Conservation (phyloP, 2,888 invertebrate species). For the Perizoma affinitatum region DNA sequence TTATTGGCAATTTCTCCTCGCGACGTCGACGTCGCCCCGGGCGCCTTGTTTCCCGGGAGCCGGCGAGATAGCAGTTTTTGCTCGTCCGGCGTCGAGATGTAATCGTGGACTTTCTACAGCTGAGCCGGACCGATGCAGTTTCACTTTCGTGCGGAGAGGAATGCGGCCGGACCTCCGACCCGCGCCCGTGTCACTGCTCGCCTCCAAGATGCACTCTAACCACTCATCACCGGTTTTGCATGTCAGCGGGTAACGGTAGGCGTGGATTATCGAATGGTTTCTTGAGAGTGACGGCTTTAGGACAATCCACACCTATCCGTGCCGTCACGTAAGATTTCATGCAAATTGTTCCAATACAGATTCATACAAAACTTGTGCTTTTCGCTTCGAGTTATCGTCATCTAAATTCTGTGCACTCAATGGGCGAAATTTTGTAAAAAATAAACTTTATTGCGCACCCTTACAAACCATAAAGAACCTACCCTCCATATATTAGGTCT, state of each 20-base stretch:
- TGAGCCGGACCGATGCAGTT: constrained; percentile 74
- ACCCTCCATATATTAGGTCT: too few relatives aligned
- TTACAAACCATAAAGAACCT: too few relatives aligned
- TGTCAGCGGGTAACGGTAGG: constrained; percentile 51
- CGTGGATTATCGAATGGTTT: constrained; percentile 53
- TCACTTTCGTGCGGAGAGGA: constrained; percentile 81
- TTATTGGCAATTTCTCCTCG: constrained; percentile 68
- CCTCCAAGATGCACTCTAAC: constrained; percentile 43
- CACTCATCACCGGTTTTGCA: constrained; percentile 48
- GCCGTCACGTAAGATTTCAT: too few relatives aligned
- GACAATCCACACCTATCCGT: too few relatives aligned
- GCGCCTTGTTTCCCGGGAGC: constrained; percentile 75
- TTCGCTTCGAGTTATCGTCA: too few relatives aligned
- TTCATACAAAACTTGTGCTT: too few relatives aligned
- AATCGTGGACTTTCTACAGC: constrained; percentile 83
- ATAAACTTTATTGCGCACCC: too few relatives aligned
- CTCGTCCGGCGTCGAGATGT: constrained; percentile 74
- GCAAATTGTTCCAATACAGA: too few relatives aligned
- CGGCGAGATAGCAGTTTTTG: constrained; percentile 75
- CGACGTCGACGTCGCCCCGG: constrained; percentile 62
- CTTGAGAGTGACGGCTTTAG: too few relatives aligned
- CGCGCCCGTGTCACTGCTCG: constrained; percentile 55
- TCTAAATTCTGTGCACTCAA: too few relatives aligned
- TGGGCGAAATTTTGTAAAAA: too few relatives aligned
- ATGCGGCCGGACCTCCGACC: constrained; percentile 83